Conservation (phyloP, 2,113 vertebrate species). For the Scartelaos histophorus region DNA sequence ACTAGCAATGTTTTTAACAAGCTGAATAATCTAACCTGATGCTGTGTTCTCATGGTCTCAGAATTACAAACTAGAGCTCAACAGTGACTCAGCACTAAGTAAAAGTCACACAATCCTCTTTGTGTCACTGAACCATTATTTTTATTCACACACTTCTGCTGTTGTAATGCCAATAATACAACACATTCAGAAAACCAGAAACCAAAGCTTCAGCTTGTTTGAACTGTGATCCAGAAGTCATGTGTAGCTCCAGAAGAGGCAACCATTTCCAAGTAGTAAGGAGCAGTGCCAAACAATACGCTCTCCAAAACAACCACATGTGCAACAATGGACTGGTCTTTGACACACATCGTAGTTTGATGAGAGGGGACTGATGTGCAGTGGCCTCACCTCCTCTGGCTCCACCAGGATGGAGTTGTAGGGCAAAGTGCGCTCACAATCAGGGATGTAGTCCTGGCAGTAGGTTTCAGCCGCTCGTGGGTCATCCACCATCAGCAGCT, state of each 20-base stretch:
- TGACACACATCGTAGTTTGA: background rate
- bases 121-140: background rate
- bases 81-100: background rate
- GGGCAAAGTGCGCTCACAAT: slow-evolving; percentile 84
- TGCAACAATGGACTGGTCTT: background rate
- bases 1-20: no score
- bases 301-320: background rate
- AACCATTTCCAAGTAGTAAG: slow-evolving; percentile 32
- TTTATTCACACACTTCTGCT: background rate
- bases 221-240: slow-evolving; percentile 37
- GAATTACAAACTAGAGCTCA: background rate
- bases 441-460: slow-evolving; percentile 93
- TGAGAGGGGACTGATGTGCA: background rate
- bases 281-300: slow-evolving; percentile 11
- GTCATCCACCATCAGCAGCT: slow-evolving; percentile 86
- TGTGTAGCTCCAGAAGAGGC: slow-evolving; percentile 31
- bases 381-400: slow-evolving; percentile 57
- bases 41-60: background rate
- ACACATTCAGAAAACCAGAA: slow-evolving; percentile 10
- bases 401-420: slow-evolving; percentile 73
- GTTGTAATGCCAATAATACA: slow-evolving; percentile 4
- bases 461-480: slow-evolving; percentile 87
- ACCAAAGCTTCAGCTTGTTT: slow-evolving; percentile 16
- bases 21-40: background rate
- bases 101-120: background rate